Base-by-base conservation (phyloP, 2,888 invertebrate genomes). In the Serripes groenlandicus region DNA sequence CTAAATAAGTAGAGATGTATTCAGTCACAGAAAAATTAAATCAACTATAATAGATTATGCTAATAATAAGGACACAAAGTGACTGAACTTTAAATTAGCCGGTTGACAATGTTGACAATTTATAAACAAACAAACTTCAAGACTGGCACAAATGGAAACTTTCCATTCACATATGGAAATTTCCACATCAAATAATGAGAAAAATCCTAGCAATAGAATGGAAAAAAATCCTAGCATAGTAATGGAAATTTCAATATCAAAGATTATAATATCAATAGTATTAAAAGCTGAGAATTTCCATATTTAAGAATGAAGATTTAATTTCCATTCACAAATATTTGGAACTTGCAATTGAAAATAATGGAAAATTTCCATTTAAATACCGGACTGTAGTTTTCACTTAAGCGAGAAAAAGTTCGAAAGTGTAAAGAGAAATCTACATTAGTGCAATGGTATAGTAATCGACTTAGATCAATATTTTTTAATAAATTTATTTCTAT, bases 381-480 rank as follows among this genome's bases (percentile, higher is more conserved):
- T 37, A 66, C 42, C 42, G n/a, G 42, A n/a, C 28, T 66, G 66
- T 66, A 66, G 66, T 66, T 66, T n/a, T 28, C 66, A 66, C 66
- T 37, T 66, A 42, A 35, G 35, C 32, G 5, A 66, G n/a, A n/a
- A 42, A 66, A 23, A 42, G 9, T 26, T 66, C 66, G 66, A 66
- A 66, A 66, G 0, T 42, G n/a, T 34, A 42, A 66, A 66, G 66
- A 35, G 66, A 66, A 66, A 66, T 23, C 66, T 66, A 66, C 66
- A 35, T 18, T 35, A 42, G 37, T 42, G 66, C 3, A 26, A 64
- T 1, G 2, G 62, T n/a, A n/a, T n/a, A n/a, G n/a, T n/a, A n/a
- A n/a, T n/a, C n/a, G n/a, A n/a, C n/a, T n/a, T n/a, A n/a, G n/a
- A n/a, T n/a, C n/a, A n/a, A n/a, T n/a, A n/a, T n/a, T n/a, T n/a